A percentile compares a stretch with the other conserved stretches of the same genome.
Evolutionary conservation across 2,888 invertebrate species (phyloP).

Genomic region (Nycteola revayana): DNA sequence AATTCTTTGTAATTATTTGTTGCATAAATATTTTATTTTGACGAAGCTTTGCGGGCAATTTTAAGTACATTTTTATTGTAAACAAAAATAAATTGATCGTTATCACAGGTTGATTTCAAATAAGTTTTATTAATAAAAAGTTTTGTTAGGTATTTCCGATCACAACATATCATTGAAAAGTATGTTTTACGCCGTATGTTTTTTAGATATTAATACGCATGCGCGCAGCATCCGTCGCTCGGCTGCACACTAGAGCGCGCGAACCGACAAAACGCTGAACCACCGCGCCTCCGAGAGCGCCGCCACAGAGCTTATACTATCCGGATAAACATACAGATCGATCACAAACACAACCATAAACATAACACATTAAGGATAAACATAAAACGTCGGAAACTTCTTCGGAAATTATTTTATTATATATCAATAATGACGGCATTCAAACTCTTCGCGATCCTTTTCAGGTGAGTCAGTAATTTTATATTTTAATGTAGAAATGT

Average conservation of each 20-base stretch:
- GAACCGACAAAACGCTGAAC: constrained; percentile 45
- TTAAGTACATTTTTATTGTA: too few relatives aligned
- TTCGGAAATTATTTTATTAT: too few relatives aligned
- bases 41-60: too few relatives aligned
- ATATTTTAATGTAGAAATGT: neutral
- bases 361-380: constrained; percentile 7
- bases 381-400: too few relatives aligned
- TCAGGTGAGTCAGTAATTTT: constrained; percentile 23
- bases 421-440: too few relatives aligned
- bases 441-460: constrained; percentile 15
- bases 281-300: constrained; percentile 43
- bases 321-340: constrained; percentile 24
- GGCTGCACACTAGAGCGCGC: constrained; percentile 35
- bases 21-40: too few relatives aligned
- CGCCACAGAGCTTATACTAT: constrained; percentile 40
- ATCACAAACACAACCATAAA: constrained; percentile 9
- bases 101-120: too few relatives aligned
- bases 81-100: too few relatives aligned
- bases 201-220: constrained; percentile 37
- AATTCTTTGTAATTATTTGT: too few relatives aligned
- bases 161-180: too few relatives aligned
- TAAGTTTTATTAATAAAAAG: too few relatives aligned
- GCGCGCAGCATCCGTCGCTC: constrained; percentile 40
- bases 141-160: too few relatives aligned
- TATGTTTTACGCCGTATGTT: constrained; percentile 24